Evolutionary conservation across 2,888 invertebrate genomes (phyloP).

Genomic region (Megaustenia siamemsis): DNA sequence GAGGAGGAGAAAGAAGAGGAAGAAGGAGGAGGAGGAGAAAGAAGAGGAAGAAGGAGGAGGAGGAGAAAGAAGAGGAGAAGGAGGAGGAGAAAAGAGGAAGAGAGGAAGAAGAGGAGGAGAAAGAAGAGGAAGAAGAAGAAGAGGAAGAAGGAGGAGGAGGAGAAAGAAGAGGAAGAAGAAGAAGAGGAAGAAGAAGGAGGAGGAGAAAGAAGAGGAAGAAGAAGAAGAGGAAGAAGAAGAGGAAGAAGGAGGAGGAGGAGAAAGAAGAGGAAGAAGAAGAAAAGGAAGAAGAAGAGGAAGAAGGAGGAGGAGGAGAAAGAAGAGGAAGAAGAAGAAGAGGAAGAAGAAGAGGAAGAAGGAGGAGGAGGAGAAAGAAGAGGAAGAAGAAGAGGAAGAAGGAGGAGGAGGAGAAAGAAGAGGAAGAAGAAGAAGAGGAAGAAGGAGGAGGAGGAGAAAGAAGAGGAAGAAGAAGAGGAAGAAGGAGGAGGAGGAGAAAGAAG

Average conservation of each 20-base stretch:
- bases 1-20: neutral
- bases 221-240: conserved; percentile 17
- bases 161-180: neutral
- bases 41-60: neutral
- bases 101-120: neutral
- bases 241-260: neutral
- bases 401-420: neutral
- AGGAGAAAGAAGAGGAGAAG: neutral
- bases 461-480: conserved; percentile 1
- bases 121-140: conserved; percentile 10
- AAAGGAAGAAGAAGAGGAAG: too few relatives aligned
- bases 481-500: conserved; percentile 16
- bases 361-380: neutral
- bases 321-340: conserved; percentile 26
- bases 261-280: conserved; percentile 25
- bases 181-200: neutral
- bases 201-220: neutral
- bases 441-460: conserved; percentile 5
- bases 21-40: neutral
- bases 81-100: neutral
- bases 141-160: neutral
- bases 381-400: neutral
- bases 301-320: conserved; percentile 28
- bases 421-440: conserved; percentile 35
- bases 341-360: conserved; percentile 27